These are phyloP conservation scores for Pipa parva DNA, from an alignment of 2,113 vertebrate genomes.

Conservation along the genomic window DNA sequence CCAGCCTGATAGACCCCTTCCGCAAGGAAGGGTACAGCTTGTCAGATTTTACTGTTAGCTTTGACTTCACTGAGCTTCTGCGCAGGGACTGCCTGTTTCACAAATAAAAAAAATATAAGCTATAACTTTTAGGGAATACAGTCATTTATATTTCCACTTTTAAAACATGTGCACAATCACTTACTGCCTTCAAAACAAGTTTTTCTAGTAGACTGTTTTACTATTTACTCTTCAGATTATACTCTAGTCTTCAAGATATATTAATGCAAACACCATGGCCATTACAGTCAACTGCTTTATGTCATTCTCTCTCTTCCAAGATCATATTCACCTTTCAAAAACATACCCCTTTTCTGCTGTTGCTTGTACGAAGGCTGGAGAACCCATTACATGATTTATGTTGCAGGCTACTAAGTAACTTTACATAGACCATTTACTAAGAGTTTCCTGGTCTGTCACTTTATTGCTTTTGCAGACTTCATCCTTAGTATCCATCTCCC, in stretches of 20 bases:
- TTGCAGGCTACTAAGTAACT: not conserved
- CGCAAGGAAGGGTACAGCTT: conserved; percentile 66
- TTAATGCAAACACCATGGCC: not conserved
- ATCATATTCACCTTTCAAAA: no score
- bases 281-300: conserved; percentile 1
- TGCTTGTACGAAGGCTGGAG: not conserved
- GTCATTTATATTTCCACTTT: not conserved
- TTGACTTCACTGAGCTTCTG: conserved; percentile 74
- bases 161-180: not conserved
- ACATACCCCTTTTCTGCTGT: no score
- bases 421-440: conserved; percentile 14
- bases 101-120: not conserved
- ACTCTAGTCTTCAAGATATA: not conserved
- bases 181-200: not conserved
- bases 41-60: conserved; percentile 61
- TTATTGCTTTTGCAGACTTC: conserved; percentile 31
- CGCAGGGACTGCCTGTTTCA: conserved; percentile 58
- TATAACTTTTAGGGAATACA: not conserved
- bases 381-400: conserved; percentile 13
- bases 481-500: not conserved
- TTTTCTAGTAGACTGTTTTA: not conserved
- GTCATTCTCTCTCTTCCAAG: no score
- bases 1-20: conserved; percentile 59
- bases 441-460: not conserved
- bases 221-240: not conserved